phyloP scores from a whole-genome alignment of 2,888 invertebrate genomes.

The Argynnis bischoffii region DNA sequence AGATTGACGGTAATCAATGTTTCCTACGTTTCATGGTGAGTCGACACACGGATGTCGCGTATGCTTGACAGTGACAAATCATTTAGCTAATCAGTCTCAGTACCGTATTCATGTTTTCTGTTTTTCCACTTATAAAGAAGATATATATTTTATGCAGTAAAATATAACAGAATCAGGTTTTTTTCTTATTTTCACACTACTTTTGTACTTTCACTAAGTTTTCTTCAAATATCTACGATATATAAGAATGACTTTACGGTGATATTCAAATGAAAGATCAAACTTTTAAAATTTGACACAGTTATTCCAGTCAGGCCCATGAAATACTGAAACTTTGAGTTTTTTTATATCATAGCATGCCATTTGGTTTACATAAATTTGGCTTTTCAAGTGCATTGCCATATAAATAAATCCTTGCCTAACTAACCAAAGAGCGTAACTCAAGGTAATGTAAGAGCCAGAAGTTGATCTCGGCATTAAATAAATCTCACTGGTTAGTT shows the following conservation, averaged over 20 bases:
- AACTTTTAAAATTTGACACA: too few relatives aligned
- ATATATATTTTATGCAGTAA: background rate
- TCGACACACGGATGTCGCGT: background rate
- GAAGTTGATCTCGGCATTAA: conserved; percentile 37
- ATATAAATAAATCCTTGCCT: conserved; percentile 24
- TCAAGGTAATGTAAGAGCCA: conserved; percentile 28
- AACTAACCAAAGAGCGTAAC: conserved; percentile 20
- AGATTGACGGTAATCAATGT: conserved; percentile 7
- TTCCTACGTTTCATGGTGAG: conserved; percentile 3
- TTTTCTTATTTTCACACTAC: too few relatives aligned
- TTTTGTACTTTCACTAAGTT: too few relatives aligned
- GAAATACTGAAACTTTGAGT: too few relatives aligned
- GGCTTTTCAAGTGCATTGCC: conserved; percentile 8
- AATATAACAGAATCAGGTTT: background rate
- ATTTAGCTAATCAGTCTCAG: conserved; percentile 13
- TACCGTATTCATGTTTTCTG: conserved; percentile 3
- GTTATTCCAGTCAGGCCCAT: too few relatives aligned
- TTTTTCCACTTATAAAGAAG: background rate
- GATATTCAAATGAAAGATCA: too few relatives aligned
- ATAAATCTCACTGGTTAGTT: conserved; percentile 37
- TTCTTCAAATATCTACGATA: too few relatives aligned
- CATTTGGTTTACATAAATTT: conserved; percentile 4
- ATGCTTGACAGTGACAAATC: conserved; percentile 17
- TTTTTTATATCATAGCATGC: too few relatives aligned
- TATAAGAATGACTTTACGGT: too few relatives aligned